Evolutionary conservation across 1,140 invertebrate species (phyloP), one percentile per base, ranked within the genome.

Genomic region (Drosophila yakuba): DNA sequence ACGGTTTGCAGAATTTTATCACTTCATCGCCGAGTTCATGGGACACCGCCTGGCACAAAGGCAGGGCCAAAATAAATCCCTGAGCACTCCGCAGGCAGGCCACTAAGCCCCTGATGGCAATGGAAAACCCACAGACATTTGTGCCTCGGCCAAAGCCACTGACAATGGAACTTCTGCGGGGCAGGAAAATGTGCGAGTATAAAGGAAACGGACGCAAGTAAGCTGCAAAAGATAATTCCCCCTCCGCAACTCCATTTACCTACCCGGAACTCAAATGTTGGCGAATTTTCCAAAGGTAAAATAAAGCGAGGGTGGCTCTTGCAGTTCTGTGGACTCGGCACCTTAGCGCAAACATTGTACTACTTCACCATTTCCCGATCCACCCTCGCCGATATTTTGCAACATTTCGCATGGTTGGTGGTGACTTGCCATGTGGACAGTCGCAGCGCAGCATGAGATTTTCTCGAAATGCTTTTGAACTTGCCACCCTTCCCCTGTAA

Each of bases 381-480:
- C 17, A 57, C 77, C 45, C 61, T 80, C 54, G 66, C 14, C 2
- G 36, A 47, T 38, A 44, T 59, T 54, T 57, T 1, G 44, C 54
- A 59, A 28, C 52, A 62, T 50, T 48, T 71, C 17, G 25, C 25
- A 41, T 17, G 54, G 39, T 55, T 45, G 60, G 51, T 61, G 72
- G 61, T 62, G 77, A 71, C 35, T 72, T 72, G 78, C 57, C 61
- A 67, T 80, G 79, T 57, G 80, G 66, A 45, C 61, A 38, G 44
- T 35, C 39, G 50, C 76, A 80, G 63, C 75, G 84, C 83, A 86
- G 83, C 83, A 78, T 77, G 79, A 69, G 83, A 86, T 88, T 82
- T 83, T 15, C 69, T 58, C 58, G 61, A 57, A 54, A 74, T 74
- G 59, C 74, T 74, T 78, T 78, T 75, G 74, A 88, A 78, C 76